phyloP scores from a whole-genome alignment of 2,797 vertebrate species.

The Podargus strigoides region DNA sequence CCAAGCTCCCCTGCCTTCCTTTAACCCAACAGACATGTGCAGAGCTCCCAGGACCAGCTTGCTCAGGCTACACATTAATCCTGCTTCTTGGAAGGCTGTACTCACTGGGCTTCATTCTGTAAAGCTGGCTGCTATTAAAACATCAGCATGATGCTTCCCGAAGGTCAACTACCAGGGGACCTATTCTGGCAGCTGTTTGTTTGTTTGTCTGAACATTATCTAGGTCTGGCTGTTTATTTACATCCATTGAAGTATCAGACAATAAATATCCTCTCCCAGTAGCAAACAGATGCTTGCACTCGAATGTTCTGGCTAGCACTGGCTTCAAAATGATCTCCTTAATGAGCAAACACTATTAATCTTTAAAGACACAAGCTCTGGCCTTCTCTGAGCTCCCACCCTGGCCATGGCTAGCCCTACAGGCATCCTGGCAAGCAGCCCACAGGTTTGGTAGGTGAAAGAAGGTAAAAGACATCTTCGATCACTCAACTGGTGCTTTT shows the following conservation, averaged over 20 bases:
- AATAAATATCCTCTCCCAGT: slow-evolving; percentile 79
- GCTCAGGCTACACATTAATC: background rate
- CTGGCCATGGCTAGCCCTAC: background rate
- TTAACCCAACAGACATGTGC: background rate
- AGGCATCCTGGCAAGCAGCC: background rate
- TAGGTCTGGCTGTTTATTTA: slow-evolving; percentile 75
- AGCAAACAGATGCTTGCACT: slow-evolving; percentile 78
- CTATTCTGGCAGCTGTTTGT: slow-evolving; percentile 76
- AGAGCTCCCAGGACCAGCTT: background rate
- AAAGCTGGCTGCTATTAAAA: slow-evolving; percentile 72
- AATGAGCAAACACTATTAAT: slow-evolving; percentile 75
- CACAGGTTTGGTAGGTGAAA: background rate
- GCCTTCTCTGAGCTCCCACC: background rate
- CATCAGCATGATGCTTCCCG: slow-evolving; percentile 62
- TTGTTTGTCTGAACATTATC: slow-evolving; percentile 79
- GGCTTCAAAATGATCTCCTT: slow-evolving; percentile 72
- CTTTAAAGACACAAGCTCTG: slow-evolving; percentile 60
- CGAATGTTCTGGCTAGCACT: slow-evolving; percentile 57
- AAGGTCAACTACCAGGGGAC: slow-evolving; percentile 75
- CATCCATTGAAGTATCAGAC: slow-evolving; percentile 74
- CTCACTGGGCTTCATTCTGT: background rate
- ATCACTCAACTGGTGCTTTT: background rate
- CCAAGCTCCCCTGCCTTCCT: background rate
- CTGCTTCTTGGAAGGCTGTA: background rate
- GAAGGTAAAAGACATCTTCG: background rate